Percentiles rank a stretch among this genome's conserved stretches.
These are phyloP conservation scores for Rotaria sp. DNA, from an alignment of 2,888 invertebrate genomes.

Conservation along the genomic window DNA sequence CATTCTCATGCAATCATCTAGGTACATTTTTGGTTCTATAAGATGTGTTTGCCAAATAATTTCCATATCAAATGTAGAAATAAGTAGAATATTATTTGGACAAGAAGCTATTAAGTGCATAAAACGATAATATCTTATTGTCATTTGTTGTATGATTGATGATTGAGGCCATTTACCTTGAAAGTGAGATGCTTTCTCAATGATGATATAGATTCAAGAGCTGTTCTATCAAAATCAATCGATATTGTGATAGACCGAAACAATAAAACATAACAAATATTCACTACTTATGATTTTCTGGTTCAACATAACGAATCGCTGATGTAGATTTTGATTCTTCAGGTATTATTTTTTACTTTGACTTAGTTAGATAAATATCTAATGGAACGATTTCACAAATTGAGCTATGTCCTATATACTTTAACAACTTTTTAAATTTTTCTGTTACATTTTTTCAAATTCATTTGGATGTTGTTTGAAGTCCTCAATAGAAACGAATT, in stretches of 20 bases:
- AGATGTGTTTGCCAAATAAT: constrained; percentile 15
- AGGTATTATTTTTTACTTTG: too few relatives aligned
- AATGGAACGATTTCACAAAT: too few relatives aligned
- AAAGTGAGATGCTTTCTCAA: background rate
- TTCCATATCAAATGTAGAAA: constrained; percentile 5
- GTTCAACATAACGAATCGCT: too few relatives aligned
- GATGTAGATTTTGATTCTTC: too few relatives aligned
- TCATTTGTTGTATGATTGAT: background rate
- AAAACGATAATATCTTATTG: background rate
- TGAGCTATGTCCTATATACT: background rate
- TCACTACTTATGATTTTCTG: too few relatives aligned
- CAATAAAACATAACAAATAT: background rate
- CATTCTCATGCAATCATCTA: background rate
- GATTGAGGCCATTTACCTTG: background rate
- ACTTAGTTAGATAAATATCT: too few relatives aligned
- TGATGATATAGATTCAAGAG: background rate
- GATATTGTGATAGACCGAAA: background rate
- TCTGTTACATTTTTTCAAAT: background rate
- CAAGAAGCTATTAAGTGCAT: background rate
- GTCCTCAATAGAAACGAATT: background rate
- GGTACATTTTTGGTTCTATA: background rate
- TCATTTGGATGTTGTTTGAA: background rate
- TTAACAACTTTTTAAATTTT: background rate
- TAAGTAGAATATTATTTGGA: background rate
- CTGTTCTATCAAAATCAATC: background rate